phyloP scores from a whole-genome alignment of 1,140 invertebrate genomes.

The Lamellibrachia luymesi region DNA sequence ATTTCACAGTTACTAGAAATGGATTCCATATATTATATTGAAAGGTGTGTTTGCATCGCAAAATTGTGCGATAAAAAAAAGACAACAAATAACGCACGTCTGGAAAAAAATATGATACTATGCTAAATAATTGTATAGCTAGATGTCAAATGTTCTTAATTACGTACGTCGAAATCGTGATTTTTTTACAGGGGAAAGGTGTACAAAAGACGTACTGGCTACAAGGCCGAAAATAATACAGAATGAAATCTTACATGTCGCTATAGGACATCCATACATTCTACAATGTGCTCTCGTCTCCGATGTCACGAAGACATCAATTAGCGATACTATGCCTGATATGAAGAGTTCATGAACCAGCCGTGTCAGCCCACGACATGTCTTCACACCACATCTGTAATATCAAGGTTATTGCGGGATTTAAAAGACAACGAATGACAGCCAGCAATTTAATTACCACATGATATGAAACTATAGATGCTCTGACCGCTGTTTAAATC shows the following conservation, averaged over 20 bases:
- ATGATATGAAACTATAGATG: too few species aligned
- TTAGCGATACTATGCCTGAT: background rate
- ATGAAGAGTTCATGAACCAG: background rate
- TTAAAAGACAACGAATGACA: too few species aligned
- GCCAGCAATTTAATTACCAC: too few species aligned
- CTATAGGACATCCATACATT: background rate
- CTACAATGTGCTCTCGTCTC: background rate
- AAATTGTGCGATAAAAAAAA: too few species aligned
- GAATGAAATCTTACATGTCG: conserved; percentile 41
- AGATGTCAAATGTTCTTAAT: background rate
- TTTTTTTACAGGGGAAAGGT: conserved; percentile 70
- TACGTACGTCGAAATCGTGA: background rate
- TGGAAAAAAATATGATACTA: too few species aligned
- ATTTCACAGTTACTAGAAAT: too few species aligned
- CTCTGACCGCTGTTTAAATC: too few species aligned
- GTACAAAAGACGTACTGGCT: conserved; percentile 82
- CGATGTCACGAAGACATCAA: background rate
- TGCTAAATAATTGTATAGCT: background rate
- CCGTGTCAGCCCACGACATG: too few species aligned
- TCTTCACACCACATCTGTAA: background rate
- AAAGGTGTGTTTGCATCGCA: too few species aligned
- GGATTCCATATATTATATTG: too few species aligned
- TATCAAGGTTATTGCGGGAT: background rate
- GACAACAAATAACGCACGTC: too few species aligned
- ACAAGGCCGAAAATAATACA: conserved; percentile 65